Conservation (phyloP, 2,888 invertebrate species). For the Parnassius apollo region DNA sequence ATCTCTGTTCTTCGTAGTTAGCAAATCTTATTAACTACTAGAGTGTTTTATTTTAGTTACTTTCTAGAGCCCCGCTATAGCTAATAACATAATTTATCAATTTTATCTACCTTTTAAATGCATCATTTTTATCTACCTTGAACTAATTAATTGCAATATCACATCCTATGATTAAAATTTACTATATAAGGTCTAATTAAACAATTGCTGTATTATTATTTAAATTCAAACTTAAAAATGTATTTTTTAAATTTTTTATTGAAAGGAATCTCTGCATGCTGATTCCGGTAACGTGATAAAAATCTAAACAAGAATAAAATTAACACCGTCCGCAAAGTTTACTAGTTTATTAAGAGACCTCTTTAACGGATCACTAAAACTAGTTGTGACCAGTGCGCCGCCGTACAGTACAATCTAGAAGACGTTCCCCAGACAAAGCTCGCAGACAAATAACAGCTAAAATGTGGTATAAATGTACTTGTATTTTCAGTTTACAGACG, state of each 20-base stretch:
- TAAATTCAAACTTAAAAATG: background rate
- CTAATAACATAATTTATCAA: too few relatives aligned
- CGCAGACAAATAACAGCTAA: slow-evolving; percentile 23
- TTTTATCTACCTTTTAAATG: too few relatives aligned
- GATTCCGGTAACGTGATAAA: slow-evolving; percentile 3
- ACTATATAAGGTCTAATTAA: background rate
- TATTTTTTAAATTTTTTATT: background rate
- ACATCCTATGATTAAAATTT: slow-evolving; percentile 3
- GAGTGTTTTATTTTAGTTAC: background rate
- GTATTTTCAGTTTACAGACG: slow-evolving; percentile 26
- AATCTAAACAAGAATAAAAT: background rate
- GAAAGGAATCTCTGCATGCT: background rate
- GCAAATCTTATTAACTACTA: background rate
- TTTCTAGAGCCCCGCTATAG: too few relatives aligned
- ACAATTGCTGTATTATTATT: background rate
- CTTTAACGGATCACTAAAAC: slow-evolving; percentile 17
- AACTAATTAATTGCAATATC: too few relatives aligned
- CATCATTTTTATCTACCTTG: too few relatives aligned
- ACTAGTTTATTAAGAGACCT: slow-evolving; percentile 8
- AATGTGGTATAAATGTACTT: slow-evolving; percentile 26
- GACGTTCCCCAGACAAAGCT: slow-evolving; percentile 14
- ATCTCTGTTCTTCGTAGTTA: background rate
- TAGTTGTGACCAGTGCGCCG: background rate
- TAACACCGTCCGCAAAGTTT: background rate
- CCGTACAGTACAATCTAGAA: slow-evolving; percentile 14